Conservation (phyloP, 53 echinoderm and acorn worm genomes). For the Temnopleurus reevesii region DNA sequence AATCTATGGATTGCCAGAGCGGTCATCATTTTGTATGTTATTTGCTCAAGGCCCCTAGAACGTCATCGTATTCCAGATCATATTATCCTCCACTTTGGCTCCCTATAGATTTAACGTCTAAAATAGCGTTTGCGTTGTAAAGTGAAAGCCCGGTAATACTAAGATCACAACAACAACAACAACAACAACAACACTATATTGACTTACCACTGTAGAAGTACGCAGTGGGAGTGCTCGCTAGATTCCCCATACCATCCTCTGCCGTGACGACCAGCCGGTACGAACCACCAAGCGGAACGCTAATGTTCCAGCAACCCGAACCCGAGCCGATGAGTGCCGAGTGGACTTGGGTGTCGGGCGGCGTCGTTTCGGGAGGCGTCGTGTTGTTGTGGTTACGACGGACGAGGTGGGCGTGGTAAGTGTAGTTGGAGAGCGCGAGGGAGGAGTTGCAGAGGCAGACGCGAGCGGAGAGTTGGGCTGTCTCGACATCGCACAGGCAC, state of each 20-base stretch:
- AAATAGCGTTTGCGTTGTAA: too few species aligned
- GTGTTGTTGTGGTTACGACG: background rate
- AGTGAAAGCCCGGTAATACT: too few species aligned
- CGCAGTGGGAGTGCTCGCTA: conserved; percentile 27
- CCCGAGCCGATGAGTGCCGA: background rate
- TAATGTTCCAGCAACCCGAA: conserved; percentile 36
- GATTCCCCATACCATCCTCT: conserved; percentile 29
- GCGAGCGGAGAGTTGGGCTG: background rate
- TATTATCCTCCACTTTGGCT: too few species aligned
- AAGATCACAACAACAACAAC: too few species aligned
- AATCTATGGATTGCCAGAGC: too few species aligned
- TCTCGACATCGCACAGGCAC: background rate
- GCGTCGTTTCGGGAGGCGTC: background rate
- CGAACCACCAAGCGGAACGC: conserved; percentile 25
- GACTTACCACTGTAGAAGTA: conserved; percentile 46
- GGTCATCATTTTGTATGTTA: too few species aligned
- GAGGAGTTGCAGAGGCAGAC: conserved; percentile 55
- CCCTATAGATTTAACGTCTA: too few species aligned
- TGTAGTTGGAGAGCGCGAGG: conserved; percentile 46
- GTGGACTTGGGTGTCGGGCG: background rate
- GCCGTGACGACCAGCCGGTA: conserved; percentile 41
- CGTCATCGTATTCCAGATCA: too few species aligned
- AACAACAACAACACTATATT: too few species aligned
- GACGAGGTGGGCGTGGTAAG: conserved; percentile 21
- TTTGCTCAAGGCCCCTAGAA: too few species aligned